A percentile compares a stretch with the other conserved stretches of the same genome.
Evolutionary conservation across 2,888 invertebrate genomes (phyloP).

Genomic region (Sphaeridia pumilis): DNA sequence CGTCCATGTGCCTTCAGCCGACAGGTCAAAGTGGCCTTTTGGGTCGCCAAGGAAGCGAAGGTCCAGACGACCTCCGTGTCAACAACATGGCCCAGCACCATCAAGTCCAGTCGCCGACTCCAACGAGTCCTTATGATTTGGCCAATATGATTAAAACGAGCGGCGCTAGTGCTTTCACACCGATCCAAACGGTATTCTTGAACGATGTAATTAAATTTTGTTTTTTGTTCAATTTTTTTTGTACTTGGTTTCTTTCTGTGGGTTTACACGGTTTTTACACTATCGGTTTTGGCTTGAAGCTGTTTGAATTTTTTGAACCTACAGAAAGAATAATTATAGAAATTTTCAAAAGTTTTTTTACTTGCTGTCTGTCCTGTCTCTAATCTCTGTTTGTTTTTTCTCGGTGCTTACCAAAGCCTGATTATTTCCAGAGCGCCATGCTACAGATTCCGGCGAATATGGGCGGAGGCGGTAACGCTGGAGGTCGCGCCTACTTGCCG

Average conservation of each 20-base stretch:
- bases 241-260: not conserved
- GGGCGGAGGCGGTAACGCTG: constrained; percentile 50
- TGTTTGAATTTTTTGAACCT: not conserved
- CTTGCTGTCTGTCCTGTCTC: not conserved
- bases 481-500: constrained; percentile 56
- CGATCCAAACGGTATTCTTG: constrained; percentile 51
- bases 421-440: constrained; percentile 33
- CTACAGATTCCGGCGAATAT: constrained; percentile 52
- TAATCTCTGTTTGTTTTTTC: not conserved
- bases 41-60: constrained; percentile 34
- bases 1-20: constrained; percentile 33
- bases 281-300: not conserved
- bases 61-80: constrained; percentile 35
- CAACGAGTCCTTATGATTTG: constrained; percentile 34
- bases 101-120: constrained; percentile 20
- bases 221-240: constrained; percentile 9
- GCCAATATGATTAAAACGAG: constrained; percentile 35
- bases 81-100: constrained; percentile 30
- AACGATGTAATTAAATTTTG: constrained; percentile 28
- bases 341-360: not conserved
- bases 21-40: constrained; percentile 24
- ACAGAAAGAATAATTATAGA: not conserved
- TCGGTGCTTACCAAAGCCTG: too few relatives aligned
- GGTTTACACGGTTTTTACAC: not conserved
- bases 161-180: constrained; percentile 64